A percentile compares a stretch with the other conserved stretches of the same genome.
Evolutionary conservation across 2,113 vertebrate species (phyloP).

Genomic region (Gnathonemus echidnorhynchus): DNA sequence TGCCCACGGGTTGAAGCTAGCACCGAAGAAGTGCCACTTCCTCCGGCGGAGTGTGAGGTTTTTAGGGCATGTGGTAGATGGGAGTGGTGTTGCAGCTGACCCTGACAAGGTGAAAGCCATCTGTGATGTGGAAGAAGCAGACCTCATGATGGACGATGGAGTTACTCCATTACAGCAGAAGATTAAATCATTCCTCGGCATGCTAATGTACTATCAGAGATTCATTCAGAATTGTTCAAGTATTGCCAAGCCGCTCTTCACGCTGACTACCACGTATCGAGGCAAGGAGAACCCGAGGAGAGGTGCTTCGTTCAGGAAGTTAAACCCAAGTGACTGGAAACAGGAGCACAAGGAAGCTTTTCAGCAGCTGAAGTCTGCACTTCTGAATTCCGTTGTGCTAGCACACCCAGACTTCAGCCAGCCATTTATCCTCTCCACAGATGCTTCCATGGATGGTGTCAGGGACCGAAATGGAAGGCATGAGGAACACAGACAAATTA

Average conservation of each 20-base stretch:
- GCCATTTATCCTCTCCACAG: not conserved
- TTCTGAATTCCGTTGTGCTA: not conserved
- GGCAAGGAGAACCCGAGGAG: no score
- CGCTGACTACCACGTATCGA: not conserved
- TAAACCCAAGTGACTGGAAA: slow-evolving; percentile 7
- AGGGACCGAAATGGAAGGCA: no score
- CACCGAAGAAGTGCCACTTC: not conserved
- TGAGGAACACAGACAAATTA: no score
- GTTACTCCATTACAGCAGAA: slow-evolving; percentile 11
- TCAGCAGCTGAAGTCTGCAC: not conserved
- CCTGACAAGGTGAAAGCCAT: slow-evolving; percentile 16
- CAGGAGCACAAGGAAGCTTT: not conserved
- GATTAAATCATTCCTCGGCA: slow-evolving; percentile 16
- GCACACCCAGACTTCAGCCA: slow-evolving; percentile 11
- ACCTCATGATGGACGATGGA: slow-evolving; percentile 10
- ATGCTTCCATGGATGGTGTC: not conserved
- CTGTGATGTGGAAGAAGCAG: not conserved
- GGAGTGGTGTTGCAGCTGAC: slow-evolving; percentile 11
- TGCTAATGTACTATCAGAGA: slow-evolving; percentile 19
- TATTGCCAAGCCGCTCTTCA: slow-evolving; percentile 14
- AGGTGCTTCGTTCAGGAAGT: no score
- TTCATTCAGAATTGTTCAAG: slow-evolving; percentile 9
- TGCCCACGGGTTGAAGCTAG: not conserved
- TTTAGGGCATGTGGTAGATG: not conserved
- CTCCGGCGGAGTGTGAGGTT: not conserved